Evolutionary conservation across 2,113 vertebrate genomes (phyloP), one percentile per base, ranked within the genome.

Genomic region (Dicrurus megarhynchus): DNA sequence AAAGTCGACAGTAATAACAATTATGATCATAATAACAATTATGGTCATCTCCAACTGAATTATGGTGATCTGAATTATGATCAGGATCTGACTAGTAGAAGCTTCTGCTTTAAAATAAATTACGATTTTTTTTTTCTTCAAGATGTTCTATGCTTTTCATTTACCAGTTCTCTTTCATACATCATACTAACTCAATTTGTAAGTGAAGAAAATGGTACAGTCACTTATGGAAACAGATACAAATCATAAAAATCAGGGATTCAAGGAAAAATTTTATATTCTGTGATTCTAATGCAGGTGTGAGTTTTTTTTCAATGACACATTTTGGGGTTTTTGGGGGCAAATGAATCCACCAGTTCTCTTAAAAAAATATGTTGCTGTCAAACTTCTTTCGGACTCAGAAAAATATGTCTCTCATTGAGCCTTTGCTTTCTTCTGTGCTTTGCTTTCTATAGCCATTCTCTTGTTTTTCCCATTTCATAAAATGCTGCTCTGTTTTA

Each of bases 401-500:
- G n/a, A 76, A 86, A 60, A 85, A 68, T 16, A 0, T 61, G 14
- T 50, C 30, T 75, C 20, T 74, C 10, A 46, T 30, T 11, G 39
- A 85, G 4, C 6, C 30, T 76, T 9, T 59, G 10, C 4, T 90
- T 75, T n/a, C n/a, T n/a, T n/a, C n/a, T n/a, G n/a, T n/a, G n/a
- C n/a, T n/a, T n/a, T 53, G 16, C 9, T n/a, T 82, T 63, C 56
- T 56, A 14, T 30, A 82, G 16, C 1, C 1, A 42, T 50, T 74
- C 55, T 74, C 27, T 28, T 65, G 28, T 3, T 60, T 76, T 39
- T n/a, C 20, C 21, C 3, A 8, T 47, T 90, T 88, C 41, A 73
- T 47, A 63, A 47, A 70, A 68, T 23, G 6, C 0, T 82, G 6
- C 50, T 81, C 6, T 2, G 0, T n/a, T 81, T 3, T 16, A 27